Evolutionary conservation across 2,888 invertebrate genomes (phyloP).

Genomic region (Leptopilina syphax): DNA sequence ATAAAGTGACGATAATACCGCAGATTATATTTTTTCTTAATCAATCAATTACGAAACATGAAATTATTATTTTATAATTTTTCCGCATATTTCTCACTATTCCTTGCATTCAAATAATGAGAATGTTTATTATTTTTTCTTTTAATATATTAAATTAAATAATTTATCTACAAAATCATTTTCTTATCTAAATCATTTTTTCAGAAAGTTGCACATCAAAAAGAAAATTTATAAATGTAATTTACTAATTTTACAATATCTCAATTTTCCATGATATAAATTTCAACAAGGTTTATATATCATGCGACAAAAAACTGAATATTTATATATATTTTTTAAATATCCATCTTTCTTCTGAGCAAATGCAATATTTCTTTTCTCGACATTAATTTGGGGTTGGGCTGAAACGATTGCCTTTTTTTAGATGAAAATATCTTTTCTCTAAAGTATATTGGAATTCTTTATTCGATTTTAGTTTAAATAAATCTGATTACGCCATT

Average conservation of each 20-base stretch:
- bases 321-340: constrained; percentile 2
- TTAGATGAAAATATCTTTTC: background rate
- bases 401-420: background rate
- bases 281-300: background rate
- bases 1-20: constrained; percentile 68
- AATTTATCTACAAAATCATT: constrained; percentile 64
- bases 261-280: background rate
- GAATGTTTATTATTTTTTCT: too few species aligned
- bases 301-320: constrained; percentile 13
- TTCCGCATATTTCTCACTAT: constrained; percentile 41
- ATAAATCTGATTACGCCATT: background rate
- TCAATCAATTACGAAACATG: constrained; percentile 7
- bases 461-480: background rate
- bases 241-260: background rate
- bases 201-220: background rate
- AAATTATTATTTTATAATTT: constrained; percentile 42
- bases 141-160: constrained; percentile 64
- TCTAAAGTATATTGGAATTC: background rate
- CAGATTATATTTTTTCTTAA: constrained; percentile 45
- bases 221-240: background rate
- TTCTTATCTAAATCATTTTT: constrained; percentile 23
- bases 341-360: background rate
- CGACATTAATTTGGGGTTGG: background rate
- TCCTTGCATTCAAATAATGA: background rate
- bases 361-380: background rate